Evolutionary conservation across 2,888 invertebrate species (phyloP).

Genomic region (Acleris laterana): DNA sequence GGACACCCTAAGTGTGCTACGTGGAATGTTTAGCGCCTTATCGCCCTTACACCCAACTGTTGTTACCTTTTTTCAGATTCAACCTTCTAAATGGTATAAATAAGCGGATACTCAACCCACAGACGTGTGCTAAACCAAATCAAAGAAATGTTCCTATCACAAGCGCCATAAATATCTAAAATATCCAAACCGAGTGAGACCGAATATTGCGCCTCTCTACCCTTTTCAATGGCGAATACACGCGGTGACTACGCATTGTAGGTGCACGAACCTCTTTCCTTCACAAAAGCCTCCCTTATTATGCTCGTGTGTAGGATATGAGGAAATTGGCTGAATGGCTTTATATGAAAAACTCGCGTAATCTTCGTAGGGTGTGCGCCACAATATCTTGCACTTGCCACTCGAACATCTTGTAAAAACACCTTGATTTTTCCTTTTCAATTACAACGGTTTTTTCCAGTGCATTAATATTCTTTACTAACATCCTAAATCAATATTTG

Average conservation of each 20-base stretch:
- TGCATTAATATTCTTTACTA: neutral
- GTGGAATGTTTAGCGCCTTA: slow-evolving; percentile 31
- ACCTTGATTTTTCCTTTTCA: slow-evolving; percentile 58
- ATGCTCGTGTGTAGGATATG: slow-evolving; percentile 80
- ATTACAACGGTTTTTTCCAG: slow-evolving; percentile 46
- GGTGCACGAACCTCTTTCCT: slow-evolving; percentile 77
- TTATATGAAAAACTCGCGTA: slow-evolving; percentile 82
- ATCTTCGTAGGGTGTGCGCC: slow-evolving; percentile 72
- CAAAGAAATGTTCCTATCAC: slow-evolving; percentile 62
- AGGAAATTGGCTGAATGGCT: slow-evolving; percentile 83
- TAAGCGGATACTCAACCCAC: neutral
- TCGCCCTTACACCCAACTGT: neutral
- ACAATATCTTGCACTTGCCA: slow-evolving; percentile 75
- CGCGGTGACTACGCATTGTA: slow-evolving; percentile 72
- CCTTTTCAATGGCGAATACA: slow-evolving; percentile 64
- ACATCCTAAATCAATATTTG: neutral
- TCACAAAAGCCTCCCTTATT: slow-evolving; percentile 81
- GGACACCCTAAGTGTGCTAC: slow-evolving; percentile 25
- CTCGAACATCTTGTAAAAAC: slow-evolving; percentile 58
- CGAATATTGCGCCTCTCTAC: slow-evolving; percentile 66
- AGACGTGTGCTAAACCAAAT: slow-evolving; percentile 43
- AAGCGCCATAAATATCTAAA: slow-evolving; percentile 65
- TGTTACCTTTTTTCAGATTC: neutral
- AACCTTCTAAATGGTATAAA: neutral
- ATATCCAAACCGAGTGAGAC: slow-evolving; percentile 63